Evolutionary conservation across 2,888 invertebrate genomes (phyloP).

Genomic region (Zygogramma bicolorata): DNA sequence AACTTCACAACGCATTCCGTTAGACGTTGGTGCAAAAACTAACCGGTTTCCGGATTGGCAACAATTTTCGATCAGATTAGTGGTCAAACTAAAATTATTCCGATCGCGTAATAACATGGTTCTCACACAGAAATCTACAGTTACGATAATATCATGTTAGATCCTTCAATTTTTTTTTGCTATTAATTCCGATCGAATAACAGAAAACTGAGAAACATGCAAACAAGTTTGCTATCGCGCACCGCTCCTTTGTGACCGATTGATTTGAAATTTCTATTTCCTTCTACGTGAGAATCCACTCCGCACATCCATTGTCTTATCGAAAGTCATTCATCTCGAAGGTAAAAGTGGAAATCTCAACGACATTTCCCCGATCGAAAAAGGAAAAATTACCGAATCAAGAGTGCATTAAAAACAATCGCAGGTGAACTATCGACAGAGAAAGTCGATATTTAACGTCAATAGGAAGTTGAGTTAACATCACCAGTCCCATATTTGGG

Average conservation of each 20-base stretch:
- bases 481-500: constrained; percentile 28
- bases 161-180: background rate
- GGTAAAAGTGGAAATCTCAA: constrained; percentile 1
- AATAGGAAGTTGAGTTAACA: constrained; percentile 38
- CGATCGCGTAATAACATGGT: too few species aligned
- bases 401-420: background rate
- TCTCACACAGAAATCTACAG: too few species aligned
- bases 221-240: constrained; percentile 1
- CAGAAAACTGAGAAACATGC: background rate
- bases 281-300: constrained; percentile 5
- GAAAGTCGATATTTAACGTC: constrained; percentile 32
- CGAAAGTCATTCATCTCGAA: constrained; percentile 12
- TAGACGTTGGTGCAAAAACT: too few species aligned
- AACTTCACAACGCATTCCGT: too few species aligned
- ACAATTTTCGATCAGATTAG: too few species aligned
- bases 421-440: constrained; percentile 21
- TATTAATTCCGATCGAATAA: too few species aligned
- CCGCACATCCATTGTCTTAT: constrained; percentile 14
- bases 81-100: too few species aligned
- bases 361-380: constrained; percentile 1
- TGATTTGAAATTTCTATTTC: constrained; percentile 13
- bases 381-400: constrained; percentile 8
- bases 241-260: background rate
- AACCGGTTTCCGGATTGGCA: too few species aligned
- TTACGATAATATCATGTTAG: too few species aligned